Percentiles rank a stretch among this genome's conserved stretches.
These are phyloP conservation scores for Bombus turneri DNA, from an alignment of 1,140 invertebrate species.

Conservation along the genomic window DNA sequence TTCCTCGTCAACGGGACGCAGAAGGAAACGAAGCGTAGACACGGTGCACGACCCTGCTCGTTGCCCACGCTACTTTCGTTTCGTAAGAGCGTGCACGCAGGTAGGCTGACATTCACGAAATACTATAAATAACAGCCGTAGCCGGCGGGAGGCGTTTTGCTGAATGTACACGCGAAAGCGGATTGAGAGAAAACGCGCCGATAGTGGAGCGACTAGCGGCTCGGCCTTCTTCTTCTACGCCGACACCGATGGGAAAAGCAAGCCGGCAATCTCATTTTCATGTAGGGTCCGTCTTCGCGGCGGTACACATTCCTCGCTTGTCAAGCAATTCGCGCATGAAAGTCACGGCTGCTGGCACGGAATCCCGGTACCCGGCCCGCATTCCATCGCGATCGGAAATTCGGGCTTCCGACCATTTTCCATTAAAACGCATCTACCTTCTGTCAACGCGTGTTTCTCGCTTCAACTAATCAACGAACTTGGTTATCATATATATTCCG, in stretches of 20 bases:
- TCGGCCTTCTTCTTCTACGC: constrained; percentile 59
- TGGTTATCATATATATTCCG: neutral
- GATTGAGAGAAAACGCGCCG: constrained; percentile 64
- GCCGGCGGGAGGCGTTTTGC: constrained; percentile 19
- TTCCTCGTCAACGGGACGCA: neutral
- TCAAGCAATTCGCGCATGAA: constrained; percentile 50
- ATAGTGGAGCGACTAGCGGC: constrained; percentile 70
- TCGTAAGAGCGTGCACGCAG: constrained; percentile 43
- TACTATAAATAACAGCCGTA: constrained; percentile 49
- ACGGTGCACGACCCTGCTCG: neutral
- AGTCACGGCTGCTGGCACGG: constrained; percentile 51
- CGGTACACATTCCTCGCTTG: constrained; percentile 56
- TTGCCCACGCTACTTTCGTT: constrained; percentile 53
- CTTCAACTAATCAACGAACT: neutral
- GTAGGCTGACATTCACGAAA: constrained; percentile 14
- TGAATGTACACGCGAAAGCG: constrained; percentile 56
- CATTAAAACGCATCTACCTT: neutral
- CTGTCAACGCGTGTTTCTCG: neutral
- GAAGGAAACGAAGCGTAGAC: neutral
- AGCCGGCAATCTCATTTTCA: constrained; percentile 67
- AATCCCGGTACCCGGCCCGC: constrained; percentile 33
- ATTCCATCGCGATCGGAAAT: constrained; percentile 42
- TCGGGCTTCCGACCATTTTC: constrained; percentile 40
- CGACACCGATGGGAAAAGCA: constrained; percentile 61
- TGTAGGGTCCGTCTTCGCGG: constrained; percentile 58